Evolutionary conservation across 2,113 vertebrate species (phyloP).

Genomic region (Carlito syrichta): DNA sequence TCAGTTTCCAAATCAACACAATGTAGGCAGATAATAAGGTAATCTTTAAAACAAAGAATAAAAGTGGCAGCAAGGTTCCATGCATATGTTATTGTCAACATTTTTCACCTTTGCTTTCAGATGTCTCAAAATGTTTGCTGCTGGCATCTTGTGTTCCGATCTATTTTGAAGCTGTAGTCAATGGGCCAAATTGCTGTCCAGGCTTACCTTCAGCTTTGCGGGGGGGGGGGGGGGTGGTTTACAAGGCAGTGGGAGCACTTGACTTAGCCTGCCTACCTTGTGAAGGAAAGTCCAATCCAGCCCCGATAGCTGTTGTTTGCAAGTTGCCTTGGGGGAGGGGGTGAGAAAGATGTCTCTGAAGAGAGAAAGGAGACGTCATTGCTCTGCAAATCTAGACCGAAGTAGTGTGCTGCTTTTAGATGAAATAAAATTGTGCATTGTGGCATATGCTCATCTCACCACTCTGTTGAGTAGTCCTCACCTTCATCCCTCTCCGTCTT

Average conservation of each 20-base stretch:
- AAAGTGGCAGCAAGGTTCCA: neutral
- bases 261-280: neutral
- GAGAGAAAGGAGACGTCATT: neutral
- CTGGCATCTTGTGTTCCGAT: neutral
- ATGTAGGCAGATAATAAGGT: neutral
- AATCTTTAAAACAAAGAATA: conserved; percentile 32
- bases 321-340: neutral
- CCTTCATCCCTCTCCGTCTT: neutral
- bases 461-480: neutral
- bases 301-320: neutral
- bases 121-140: conserved; percentile 40
- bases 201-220: neutral
- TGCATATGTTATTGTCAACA: neutral
- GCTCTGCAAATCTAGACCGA: neutral
- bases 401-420: neutral
- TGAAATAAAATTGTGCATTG: neutral
- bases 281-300: neutral
- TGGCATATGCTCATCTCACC: neutral
- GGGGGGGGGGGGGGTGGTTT: too few species aligned
- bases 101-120: conserved; percentile 52
- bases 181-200: neutral
- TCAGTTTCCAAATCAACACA: conserved; percentile 32
- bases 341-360: neutral
- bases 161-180: neutral
- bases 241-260: too few species aligned